Conservation (phyloP, 2,113 vertebrate genomes). For the Otus sunia region DNA sequence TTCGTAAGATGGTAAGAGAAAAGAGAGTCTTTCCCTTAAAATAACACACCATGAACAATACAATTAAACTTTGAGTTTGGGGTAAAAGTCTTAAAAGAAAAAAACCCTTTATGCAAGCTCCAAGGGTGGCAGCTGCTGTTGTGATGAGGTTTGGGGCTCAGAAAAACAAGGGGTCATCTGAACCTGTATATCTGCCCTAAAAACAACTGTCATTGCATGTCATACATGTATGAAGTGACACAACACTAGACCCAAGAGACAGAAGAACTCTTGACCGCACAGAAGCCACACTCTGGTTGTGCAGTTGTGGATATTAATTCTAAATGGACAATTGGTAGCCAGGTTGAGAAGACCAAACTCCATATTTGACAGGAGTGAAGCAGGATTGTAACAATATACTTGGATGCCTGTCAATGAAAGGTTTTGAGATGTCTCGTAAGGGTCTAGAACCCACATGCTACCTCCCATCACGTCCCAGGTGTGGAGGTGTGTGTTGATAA, state of each 20-base stretch:
- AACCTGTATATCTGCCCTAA: background rate
- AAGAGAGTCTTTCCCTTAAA: background rate
- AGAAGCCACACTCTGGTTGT: background rate
- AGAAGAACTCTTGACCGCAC: background rate
- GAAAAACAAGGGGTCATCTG: background rate
- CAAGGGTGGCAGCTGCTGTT: background rate
- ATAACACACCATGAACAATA: rapidly evolving
- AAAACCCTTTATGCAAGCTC: background rate
- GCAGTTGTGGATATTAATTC: background rate
- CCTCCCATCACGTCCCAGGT: background rate
- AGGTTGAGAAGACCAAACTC: background rate
- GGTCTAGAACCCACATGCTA: background rate
- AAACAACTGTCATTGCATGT: rapidly evolving
- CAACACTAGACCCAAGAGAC: background rate
- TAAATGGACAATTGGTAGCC: no score
- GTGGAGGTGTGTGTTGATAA: background rate
- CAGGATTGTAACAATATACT: rapidly evolving
- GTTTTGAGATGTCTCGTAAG: background rate
- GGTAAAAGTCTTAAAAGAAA: background rate
- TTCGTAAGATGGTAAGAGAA: constrained; percentile 65
- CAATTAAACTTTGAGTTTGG: no score
- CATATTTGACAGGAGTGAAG: background rate
- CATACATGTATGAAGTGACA: rapidly evolving
- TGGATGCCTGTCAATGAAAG: no score
- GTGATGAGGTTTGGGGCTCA: background rate